Evolutionary conservation across 2,113 vertebrate genomes (phyloP), one percentile per base, ranked within the genome.

Genomic region (Pongo abelii): DNA sequence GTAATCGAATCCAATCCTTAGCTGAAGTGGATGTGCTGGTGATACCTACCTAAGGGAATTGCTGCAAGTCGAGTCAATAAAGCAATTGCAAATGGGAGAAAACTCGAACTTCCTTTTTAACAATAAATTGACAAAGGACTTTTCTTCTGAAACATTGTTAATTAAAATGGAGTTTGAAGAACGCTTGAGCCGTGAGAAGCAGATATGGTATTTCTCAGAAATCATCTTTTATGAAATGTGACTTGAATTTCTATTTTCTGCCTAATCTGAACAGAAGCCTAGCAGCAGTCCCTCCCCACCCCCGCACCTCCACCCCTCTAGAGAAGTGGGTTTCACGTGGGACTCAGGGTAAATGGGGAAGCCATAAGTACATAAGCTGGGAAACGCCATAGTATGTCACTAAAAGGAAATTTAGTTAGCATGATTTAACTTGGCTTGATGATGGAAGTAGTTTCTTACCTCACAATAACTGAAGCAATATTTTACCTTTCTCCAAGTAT

Each of bases 1-100:
- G 97, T 97, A 97, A 97, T 98, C 22, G 40, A 97, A 97, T 98
- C 94, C 70, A 84, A 7, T 93, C 89, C 96, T 93, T 95, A 48
- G 96, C 78, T 95, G 95, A 92, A 95, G 96, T 96, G 95, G 78
- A 92, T 97, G 92, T 89, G 95, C 91, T 27, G 94, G 96, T 89
- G 95, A 93, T 93, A n/a, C 83, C 95, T 72, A 94, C 97, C 95
- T 89, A 32, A 77, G 97, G 95, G 91, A 96, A 87, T 96, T 96
- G 83, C 85, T 80, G 46, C 78, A n/a, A 91, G 92, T 91, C 9
- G 3, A 95, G 93, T 97, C 97, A 97, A 97, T 98, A 97, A 97
- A 96, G 96, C 92, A 91, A 93, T 98, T 97, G 97, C 81, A 91
- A 77, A 81, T 57, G 89, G 92, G 94, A 77, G 95, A 92, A 97